A percentile compares a stretch with the other conserved stretches of the same genome.
phyloP scores from a whole-genome alignment of 2,113 vertebrate species.

The Perca fluviatilis region DNA sequence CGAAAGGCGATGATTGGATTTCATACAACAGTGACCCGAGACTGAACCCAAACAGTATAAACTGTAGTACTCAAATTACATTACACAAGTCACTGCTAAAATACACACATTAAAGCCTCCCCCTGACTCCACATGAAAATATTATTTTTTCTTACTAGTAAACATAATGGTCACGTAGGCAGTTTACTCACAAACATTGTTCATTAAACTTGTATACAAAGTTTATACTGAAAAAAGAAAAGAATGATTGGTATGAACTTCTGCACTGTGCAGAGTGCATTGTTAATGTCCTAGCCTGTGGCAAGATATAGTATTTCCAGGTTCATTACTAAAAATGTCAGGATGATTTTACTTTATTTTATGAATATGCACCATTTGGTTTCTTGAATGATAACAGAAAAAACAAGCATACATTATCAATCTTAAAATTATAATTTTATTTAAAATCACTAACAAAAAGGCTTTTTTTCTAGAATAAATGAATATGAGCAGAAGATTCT shows the following conservation, averaged over 20 bases:
- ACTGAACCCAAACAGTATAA: neutral
- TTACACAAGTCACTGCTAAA: neutral
- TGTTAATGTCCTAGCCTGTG: no score
- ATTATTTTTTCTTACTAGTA: neutral
- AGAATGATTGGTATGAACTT: no score
- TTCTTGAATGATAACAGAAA: neutral
- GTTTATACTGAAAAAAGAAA: no score
- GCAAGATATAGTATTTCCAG: no score
- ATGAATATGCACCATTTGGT: no score
- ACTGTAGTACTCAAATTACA: no score
- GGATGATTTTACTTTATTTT: no score
- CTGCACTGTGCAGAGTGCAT: no score
- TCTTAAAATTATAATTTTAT: neutral
- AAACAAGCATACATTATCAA: neutral
- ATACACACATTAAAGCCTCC: no score
- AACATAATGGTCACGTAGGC: neutral
- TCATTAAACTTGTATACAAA: no score
- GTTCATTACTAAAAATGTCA: no score
- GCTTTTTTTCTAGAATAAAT: neutral
- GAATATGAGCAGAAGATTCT: neutral
- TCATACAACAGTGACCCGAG: constrained; percentile 14
- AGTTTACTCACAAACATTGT: neutral
- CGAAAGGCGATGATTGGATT: constrained; percentile 73
- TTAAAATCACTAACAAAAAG: neutral
- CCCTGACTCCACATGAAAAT: neutral